phyloP scores from a whole-genome alignment of 2,888 invertebrate species.

The Drosophila prolongata region DNA sequence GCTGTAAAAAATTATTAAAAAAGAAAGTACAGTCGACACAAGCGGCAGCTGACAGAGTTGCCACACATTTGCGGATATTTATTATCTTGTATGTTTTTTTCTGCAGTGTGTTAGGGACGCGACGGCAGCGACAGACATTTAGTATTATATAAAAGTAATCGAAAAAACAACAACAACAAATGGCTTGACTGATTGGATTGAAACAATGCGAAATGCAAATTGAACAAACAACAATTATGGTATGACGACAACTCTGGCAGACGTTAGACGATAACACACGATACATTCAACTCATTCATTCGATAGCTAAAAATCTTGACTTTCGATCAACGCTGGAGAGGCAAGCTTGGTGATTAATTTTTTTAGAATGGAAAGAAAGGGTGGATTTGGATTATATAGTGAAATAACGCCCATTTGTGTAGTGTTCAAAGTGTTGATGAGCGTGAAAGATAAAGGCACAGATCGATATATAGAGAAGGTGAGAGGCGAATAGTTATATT shows the following conservation, averaged over 20 bases:
- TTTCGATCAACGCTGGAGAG: slow-evolving; percentile 13
- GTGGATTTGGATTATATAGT: background rate
- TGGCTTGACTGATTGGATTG: slow-evolving; percentile 41
- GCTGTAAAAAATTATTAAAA: slow-evolving; percentile 5
- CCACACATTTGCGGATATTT: slow-evolving; percentile 38
- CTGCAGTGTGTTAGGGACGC: slow-evolving; percentile 53
- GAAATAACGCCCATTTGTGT: background rate
- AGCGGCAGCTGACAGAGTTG: slow-evolving; percentile 45
- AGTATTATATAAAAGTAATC: slow-evolving; percentile 41
- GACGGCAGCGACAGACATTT: slow-evolving; percentile 70
- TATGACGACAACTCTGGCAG: slow-evolving; percentile 65
- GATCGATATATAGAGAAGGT: slow-evolving; percentile 33
- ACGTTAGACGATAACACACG: slow-evolving; percentile 47
- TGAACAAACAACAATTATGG: slow-evolving; percentile 65
- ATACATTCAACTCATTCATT: slow-evolving; percentile 32
- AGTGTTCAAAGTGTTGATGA: slow-evolving; percentile 15
- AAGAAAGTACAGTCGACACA: slow-evolving; percentile 47
- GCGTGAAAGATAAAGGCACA: slow-evolving; percentile 21
- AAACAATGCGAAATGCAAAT: slow-evolving; percentile 57
- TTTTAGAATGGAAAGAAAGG: slow-evolving; percentile 22
- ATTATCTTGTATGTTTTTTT: slow-evolving; percentile 6
- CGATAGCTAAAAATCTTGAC: slow-evolving; percentile 6
- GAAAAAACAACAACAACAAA: slow-evolving; percentile 73
- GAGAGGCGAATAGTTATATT: slow-evolving; percentile 27
- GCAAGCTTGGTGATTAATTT: slow-evolving; percentile 24